phyloP scores from a whole-genome alignment of 2,888 invertebrate genomes.

The Chloroclystis v-ata region DNA sequence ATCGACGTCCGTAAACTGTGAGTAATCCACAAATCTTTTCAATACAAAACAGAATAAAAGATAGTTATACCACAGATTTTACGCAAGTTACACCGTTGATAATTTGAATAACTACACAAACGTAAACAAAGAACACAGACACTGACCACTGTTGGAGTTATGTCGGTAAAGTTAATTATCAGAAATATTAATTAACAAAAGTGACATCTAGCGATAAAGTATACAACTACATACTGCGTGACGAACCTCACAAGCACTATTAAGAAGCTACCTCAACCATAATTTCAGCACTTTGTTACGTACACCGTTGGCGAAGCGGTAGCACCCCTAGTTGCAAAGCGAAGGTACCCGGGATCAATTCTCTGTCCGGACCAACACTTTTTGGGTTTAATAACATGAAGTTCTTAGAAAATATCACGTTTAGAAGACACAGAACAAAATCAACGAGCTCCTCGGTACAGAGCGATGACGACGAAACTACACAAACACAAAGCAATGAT shows the following conservation, averaged over 20 bases:
- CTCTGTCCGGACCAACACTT: neutral
- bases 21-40: neutral
- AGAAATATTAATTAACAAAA: neutral
- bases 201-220: neutral
- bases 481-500: neutral
- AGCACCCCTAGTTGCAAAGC: neutral
- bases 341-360: neutral
- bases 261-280: too few relatives aligned
- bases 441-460: neutral
- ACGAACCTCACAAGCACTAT: too few relatives aligned
- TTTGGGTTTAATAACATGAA: neutral
- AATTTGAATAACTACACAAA: neutral
- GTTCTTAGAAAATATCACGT: neutral
- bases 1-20: neutral
- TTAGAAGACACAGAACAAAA: neutral
- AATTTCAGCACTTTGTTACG: too few relatives aligned
- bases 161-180: neutral
- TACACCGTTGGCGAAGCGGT: neutral
- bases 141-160: neutral
- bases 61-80: neutral
- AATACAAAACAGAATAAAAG: neutral
- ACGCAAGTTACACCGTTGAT: too few relatives aligned
- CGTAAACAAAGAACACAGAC: neutral
- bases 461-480: neutral
- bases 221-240: too few relatives aligned